Conservation (phyloP, 64 coral and sea anemone species). For the Dendronephthya gigantea region DNA sequence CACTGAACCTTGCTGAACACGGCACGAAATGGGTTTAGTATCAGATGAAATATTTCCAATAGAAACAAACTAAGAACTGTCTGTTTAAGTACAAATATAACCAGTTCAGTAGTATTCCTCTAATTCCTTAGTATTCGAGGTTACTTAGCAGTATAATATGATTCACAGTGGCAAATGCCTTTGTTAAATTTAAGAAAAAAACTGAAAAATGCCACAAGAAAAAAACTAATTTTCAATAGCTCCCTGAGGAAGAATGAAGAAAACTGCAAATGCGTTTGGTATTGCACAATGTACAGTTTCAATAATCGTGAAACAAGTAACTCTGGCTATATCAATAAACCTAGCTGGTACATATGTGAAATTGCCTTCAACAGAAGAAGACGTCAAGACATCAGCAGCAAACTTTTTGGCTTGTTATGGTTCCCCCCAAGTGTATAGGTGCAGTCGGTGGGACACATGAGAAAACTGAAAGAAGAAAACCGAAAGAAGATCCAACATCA, state of each 20-base stretch:
- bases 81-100: not conserved
- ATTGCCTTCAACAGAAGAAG: too few relatives aligned
- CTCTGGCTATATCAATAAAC: not conserved
- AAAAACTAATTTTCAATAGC: not conserved
- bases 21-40: not conserved
- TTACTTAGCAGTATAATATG: not conserved
- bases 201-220: not conserved
- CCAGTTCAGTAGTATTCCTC: constrained; percentile 16
- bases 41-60: not conserved
- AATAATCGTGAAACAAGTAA: not conserved
- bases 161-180: not conserved
- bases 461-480: not conserved
- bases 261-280: not conserved
- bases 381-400: too few relatives aligned
- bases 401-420: not conserved
- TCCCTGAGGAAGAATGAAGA: not conserved
- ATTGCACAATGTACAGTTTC: not conserved
- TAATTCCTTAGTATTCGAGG: constrained; percentile 19
- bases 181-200: not conserved
- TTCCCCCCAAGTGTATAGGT: not conserved
- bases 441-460: too few relatives aligned
- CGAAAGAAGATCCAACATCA: not conserved
- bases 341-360: too few relatives aligned
- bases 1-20: not conserved
- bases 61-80: not conserved